These are phyloP conservation scores for Micoletzkya japonica DNA, from an alignment of 2,888 invertebrate genomes.

Conservation along the genomic window DNA sequence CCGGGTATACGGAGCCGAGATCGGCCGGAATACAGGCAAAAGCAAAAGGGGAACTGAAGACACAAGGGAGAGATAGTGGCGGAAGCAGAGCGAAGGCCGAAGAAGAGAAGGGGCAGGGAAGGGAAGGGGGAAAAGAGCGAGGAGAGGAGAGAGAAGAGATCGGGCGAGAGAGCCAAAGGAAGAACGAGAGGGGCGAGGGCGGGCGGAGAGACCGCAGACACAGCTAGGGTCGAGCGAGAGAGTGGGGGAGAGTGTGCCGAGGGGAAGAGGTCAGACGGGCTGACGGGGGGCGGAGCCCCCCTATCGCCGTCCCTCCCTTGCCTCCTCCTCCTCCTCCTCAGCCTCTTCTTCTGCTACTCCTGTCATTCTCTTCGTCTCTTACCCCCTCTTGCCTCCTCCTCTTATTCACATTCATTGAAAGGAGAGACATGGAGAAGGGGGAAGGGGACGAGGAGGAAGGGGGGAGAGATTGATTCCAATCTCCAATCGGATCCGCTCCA, in stretches of 20 bases:
- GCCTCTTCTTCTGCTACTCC: conserved; percentile 2
- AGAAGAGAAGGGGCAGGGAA: conserved; percentile 1
- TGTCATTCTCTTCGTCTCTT: background rate
- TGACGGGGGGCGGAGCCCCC: background rate
- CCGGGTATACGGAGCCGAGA: no score
- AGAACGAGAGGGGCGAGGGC: background rate
- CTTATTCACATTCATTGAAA: conserved; percentile 10
- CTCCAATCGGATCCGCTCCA: no score
- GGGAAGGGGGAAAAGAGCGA: background rate
- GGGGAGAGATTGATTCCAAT: no score
- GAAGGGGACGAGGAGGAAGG: background rate
- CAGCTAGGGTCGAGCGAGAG: background rate
- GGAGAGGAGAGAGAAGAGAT: background rate
- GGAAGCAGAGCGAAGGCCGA: conserved; percentile 4
- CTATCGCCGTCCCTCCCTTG: conserved; percentile 4
- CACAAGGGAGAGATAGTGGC: conserved; percentile 8
- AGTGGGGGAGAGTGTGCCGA: background rate
- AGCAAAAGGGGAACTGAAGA: no score
- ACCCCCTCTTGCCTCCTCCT: conserved; percentile 5
- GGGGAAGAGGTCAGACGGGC: background rate
- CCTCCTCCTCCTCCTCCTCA: conserved; percentile 2
- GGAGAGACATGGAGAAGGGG: conserved; percentile 3
- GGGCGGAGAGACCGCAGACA: background rate
- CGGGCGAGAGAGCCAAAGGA: background rate
- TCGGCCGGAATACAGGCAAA: no score